Evolutionary conservation across 2,888 invertebrate genomes (phyloP), one percentile per base, ranked within the genome.

Genomic region (Ormyrus thymus): DNA sequence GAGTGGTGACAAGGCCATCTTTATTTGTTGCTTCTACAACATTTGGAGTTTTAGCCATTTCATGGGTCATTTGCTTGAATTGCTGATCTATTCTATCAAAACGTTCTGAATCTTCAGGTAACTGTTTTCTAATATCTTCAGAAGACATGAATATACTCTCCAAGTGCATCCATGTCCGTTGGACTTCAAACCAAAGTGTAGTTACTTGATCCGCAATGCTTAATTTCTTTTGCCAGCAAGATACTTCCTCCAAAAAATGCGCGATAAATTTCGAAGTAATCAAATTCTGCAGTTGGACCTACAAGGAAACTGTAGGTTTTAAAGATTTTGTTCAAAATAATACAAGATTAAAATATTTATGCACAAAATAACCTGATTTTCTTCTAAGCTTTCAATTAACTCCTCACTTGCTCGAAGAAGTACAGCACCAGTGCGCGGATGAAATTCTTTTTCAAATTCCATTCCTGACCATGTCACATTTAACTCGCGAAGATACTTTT

Each of bases 71-170:
- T 85, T 93, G 90, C 90, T 97, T 97, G 89, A 98, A 98, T 86
- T 97, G 96, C 10, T 92, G 91, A 89, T 98, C 98, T 84, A 98
- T 97, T 83, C 93, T 93, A 90, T 97, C 97, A 90, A 98, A 98
- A 87, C 98, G 92, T 73, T 95, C 94, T 0, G 98, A 97, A 91
- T 98, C 98, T 83, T 97, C 95, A 3, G 98, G 98, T 73, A 98
- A 91, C 89, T 98, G 98, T 87, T 95, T 96, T 79, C 98, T 93
- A 84, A 98, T 98, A 90, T 98, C 98, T 90, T 98, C 98, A 0
- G 98, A 98, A 83, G 97, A 98, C 94, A 98, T 98, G 89, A 98
- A 98, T 88, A 98, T 98, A 85, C 97, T 97, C 91, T 98, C 98
- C 81, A 98, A 92, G 91, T 98, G 97, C 86, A 96, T 96, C 98